phyloP scores from a whole-genome alignment of 23 tunicate species.

The Trididemnum clinides region DNA sequence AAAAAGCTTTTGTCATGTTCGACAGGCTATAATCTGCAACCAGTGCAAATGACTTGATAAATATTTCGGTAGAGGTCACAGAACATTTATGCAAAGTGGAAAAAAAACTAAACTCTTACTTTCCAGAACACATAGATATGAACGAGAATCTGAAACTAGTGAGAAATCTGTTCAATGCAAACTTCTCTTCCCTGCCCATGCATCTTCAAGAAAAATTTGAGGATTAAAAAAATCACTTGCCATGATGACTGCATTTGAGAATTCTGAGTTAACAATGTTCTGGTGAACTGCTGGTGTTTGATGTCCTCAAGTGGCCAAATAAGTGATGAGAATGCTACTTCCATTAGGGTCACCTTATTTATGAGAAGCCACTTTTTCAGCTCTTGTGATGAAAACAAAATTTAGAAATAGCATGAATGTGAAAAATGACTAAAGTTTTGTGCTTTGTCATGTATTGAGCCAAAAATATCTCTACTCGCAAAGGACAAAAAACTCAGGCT shows the following conservation, averaged over 20 bases:
- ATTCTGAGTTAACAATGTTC: conserved; percentile 19
- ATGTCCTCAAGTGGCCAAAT: no score
- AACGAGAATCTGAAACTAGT: conserved; percentile 14
- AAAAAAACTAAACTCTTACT: conserved; percentile 14
- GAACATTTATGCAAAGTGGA: conserved; percentile 6
- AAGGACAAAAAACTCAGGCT: conserved; percentile 17
- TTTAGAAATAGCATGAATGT: no score
- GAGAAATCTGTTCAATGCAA: neutral
- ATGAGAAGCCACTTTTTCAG: conserved; percentile 16
- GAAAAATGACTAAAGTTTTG: conserved; percentile 14
- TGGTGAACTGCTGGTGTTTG: conserved; percentile 12
- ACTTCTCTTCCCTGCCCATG: conserved; percentile 29
- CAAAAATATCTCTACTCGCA: neutral
- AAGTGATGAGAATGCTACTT: conserved; percentile 31
- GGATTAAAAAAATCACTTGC: neutral
- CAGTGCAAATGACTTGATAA: conserved; percentile 14
- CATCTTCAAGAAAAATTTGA: conserved; percentile 25
- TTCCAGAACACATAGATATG: conserved; percentile 33
- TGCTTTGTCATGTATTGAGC: conserved; percentile 19
- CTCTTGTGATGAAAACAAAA: conserved; percentile 10
- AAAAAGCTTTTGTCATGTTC: conserved; percentile 26
- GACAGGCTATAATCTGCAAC: conserved; percentile 4
- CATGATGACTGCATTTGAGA: no score
- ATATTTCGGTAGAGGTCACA: conserved; percentile 19
- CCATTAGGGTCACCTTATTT: neutral